A percentile compares a stretch with the other conserved stretches of the same genome.
phyloP scores from a whole-genome alignment of 2,797 vertebrate species.

The Sebastes minor region DNA sequence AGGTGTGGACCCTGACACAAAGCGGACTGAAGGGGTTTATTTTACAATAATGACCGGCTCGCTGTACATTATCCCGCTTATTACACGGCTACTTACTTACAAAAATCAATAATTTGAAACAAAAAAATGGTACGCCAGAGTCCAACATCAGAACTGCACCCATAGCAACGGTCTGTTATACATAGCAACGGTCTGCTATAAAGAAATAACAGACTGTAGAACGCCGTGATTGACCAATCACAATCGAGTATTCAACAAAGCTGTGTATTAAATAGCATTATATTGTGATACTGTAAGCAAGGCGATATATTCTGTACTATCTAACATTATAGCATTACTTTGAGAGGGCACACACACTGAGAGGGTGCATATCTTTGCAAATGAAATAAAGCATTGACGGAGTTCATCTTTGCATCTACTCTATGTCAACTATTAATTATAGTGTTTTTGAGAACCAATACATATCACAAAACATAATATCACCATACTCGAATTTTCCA shows the following conservation, averaged over 20 bases:
- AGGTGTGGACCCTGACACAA: too few species aligned
- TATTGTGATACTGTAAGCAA: neutral
- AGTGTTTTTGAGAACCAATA: neutral
- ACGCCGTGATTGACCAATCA: neutral
- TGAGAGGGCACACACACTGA: neutral
- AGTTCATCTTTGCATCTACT: neutral
- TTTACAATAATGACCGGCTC: too few species aligned
- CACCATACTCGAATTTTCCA: rapidly evolving
- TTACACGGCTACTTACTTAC: too few species aligned
- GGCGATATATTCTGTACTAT: neutral
- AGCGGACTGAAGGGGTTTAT: too few species aligned
- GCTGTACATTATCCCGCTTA: too few species aligned
- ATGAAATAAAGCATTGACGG: neutral
- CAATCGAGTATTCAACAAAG: neutral
- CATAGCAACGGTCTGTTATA: too few species aligned
- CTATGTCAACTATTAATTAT: neutral
- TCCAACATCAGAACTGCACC: too few species aligned
- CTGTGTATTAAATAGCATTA: neutral
- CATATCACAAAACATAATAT: neutral
- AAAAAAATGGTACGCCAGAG: too few species aligned
- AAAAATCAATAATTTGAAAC: too few species aligned
- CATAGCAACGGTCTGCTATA: too few species aligned
- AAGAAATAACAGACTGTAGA: too few species aligned
- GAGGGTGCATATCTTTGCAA: neutral
- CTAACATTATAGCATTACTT: neutral